Evolutionary conservation across 2,797 vertebrate genomes (phyloP).

Genomic region (Nasua narica): DNA sequence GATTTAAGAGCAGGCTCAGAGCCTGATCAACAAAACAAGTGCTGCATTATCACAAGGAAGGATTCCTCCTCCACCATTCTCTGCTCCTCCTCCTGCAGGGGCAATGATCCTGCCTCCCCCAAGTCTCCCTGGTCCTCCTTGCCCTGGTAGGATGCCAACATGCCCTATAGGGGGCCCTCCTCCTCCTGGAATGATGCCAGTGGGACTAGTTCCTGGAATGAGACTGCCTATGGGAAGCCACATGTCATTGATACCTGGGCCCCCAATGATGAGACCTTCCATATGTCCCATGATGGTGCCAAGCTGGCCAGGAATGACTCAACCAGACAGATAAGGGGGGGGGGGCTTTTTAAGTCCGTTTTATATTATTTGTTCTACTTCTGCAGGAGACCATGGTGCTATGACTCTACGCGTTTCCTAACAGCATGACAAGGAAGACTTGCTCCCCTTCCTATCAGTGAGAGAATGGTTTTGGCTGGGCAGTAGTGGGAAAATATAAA

Average conservation of each 20-base stretch:
- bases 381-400: background rate
- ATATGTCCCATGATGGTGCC: background rate
- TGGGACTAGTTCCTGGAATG: background rate
- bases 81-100: background rate
- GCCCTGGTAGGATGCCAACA: background rate
- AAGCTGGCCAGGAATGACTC: background rate
- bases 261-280: background rate
- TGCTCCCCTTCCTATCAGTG: background rate
- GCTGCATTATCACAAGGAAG: background rate
- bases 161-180: background rate
- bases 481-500: background rate
- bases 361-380: background rate
- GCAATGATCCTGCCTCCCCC: background rate
- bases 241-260: background rate
- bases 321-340: background rate
- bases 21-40: background rate
- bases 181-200: background rate
- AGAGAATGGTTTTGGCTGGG: background rate
- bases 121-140: background rate
- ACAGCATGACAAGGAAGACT: background rate
- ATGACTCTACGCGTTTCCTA: background rate
- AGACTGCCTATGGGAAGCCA: background rate
- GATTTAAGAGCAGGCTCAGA: background rate
- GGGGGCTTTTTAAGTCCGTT: background rate
- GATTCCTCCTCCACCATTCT: background rate